Percentiles rank a stretch among this genome's conserved stretches.
These are phyloP conservation scores for Eristalis tenax DNA, from an alignment of 2,888 invertebrate species.

Conservation along the genomic window DNA sequence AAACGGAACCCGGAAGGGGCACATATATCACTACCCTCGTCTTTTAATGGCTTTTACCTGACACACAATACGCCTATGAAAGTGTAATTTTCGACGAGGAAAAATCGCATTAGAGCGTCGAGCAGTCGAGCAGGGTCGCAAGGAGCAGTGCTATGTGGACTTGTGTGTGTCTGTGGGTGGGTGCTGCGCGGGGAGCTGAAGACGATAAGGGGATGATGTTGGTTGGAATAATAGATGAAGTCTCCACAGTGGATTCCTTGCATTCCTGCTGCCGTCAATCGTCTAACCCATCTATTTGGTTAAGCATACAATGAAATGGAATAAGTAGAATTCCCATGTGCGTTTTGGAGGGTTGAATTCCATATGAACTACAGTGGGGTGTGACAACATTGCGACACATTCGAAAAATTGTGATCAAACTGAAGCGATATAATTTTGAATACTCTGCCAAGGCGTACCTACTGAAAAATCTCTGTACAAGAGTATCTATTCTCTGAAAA, in stretches of 20 bases:
- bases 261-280: constrained; percentile 38
- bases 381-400: background rate
- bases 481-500: no score
- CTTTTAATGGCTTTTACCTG: constrained; percentile 69
- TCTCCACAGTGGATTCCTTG: constrained; percentile 28
- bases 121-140: background rate
- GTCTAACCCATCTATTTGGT: constrained; percentile 44
- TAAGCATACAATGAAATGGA: constrained; percentile 53
- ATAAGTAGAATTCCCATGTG: constrained; percentile 46
- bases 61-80: constrained; percentile 66
- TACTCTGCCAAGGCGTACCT: no score
- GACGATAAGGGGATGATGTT: constrained; percentile 37
- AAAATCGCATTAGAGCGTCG: constrained; percentile 52
- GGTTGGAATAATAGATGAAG: constrained; percentile 61
- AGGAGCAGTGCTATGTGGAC: background rate
- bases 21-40: constrained; percentile 56
- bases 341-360: constrained; percentile 34
- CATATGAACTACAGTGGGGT: constrained; percentile 23
- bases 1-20: constrained; percentile 7
- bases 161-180: background rate
- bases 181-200: background rate
- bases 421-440: background rate
- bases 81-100: constrained; percentile 64
- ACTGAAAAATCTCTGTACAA: no score
- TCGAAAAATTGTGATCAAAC: no score